Conservation (phyloP, 2,888 invertebrate species). For the Bellardia pandia region DNA sequence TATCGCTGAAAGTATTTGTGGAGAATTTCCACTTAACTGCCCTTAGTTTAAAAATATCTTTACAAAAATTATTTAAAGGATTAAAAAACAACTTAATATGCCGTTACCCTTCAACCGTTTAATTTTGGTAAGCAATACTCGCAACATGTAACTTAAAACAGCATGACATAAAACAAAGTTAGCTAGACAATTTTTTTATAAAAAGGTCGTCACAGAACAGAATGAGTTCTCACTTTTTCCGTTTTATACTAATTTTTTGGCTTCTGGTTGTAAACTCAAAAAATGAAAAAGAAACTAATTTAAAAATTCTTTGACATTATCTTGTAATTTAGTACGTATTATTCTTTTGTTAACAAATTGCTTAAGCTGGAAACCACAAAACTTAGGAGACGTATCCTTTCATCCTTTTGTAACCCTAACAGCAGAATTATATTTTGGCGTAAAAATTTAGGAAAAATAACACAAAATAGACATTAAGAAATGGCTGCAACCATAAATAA, state of each 20-base stretch:
- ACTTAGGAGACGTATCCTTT: constrained; percentile 8
- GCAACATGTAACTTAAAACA: background rate
- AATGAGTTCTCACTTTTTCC: background rate
- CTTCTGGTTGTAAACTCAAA: constrained; percentile 50
- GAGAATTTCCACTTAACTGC: too few species aligned
- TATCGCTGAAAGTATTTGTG: too few species aligned
- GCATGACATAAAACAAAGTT: background rate
- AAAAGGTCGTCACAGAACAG: background rate
- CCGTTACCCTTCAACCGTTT: background rate
- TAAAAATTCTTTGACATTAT: constrained; percentile 10
- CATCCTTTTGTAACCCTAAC: constrained; percentile 5
- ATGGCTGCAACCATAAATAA: constrained; percentile 11
- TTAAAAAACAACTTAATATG: background rate
- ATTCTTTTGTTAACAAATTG: constrained; percentile 44
- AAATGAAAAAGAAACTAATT: background rate
- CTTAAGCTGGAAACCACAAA: constrained; percentile 60
- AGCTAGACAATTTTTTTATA: background rate
- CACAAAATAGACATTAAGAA: background rate
- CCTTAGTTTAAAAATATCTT: too few species aligned
- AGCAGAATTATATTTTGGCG: constrained; percentile 30
- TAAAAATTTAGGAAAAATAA: constrained; percentile 10
- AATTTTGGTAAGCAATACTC: background rate
- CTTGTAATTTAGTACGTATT: background rate
- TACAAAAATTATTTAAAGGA: too few species aligned
- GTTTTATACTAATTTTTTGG: constrained; percentile 42